Conservation (phyloP, 2,797 vertebrate species). For the Odontamblyopus rebecca region DNA sequence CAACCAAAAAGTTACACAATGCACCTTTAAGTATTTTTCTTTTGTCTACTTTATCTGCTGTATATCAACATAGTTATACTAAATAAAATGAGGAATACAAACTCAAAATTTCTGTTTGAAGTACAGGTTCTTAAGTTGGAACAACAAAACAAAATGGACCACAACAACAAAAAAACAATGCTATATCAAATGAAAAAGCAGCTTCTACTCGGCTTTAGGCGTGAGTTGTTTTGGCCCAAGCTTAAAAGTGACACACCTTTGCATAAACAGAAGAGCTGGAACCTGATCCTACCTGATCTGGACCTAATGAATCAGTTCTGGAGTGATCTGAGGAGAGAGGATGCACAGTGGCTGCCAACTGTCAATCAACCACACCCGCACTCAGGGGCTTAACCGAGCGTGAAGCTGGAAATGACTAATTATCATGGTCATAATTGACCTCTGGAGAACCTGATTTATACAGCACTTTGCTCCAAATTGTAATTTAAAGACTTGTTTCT, state of each 20-base stretch:
- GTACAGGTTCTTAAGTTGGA: too few species aligned
- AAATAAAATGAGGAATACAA: too few species aligned
- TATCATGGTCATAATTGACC: neutral
- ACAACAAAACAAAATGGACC: too few species aligned
- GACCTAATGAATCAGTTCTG: neutral
- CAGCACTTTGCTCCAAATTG: neutral
- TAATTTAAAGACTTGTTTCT: too few species aligned
- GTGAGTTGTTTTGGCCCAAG: neutral
- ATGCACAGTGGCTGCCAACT: slow-evolving; percentile 7
- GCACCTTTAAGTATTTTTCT: too few species aligned
- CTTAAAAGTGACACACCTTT: neutral
- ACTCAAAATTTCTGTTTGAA: too few species aligned
- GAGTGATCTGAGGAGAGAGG: neutral
- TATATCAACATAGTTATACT: too few species aligned
- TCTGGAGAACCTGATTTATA: neutral
- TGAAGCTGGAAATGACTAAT: neutral
- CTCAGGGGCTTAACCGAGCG: neutral
- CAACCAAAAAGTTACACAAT: too few species aligned
- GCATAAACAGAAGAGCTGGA: neutral
- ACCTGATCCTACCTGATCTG: neutral
- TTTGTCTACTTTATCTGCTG: too few species aligned
- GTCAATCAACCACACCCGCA: slow-evolving; percentile 5
- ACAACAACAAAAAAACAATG: too few species aligned
- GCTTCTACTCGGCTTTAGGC: too few species aligned
- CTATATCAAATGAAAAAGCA: too few species aligned